These are phyloP conservation scores for Pharmacophagus antenor DNA, from an alignment of 2,888 invertebrate species.

Conservation along the genomic window DNA sequence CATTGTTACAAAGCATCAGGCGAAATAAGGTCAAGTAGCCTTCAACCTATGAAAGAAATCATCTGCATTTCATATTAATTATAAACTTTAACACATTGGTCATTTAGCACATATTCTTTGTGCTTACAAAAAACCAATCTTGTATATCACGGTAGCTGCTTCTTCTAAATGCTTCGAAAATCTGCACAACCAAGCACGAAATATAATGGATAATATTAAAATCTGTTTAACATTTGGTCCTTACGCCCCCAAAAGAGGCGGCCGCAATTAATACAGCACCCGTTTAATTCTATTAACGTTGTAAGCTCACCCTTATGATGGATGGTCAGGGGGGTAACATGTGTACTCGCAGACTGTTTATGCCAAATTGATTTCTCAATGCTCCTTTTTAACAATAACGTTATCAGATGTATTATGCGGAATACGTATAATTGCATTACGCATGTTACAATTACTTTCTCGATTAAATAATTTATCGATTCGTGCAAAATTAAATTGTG, in stretches of 20 bases:
- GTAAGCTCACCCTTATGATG: constrained; percentile 58
- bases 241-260: constrained; percentile 37
- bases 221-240: constrained; percentile 75
- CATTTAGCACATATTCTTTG: no score
- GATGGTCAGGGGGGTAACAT: constrained; percentile 68
- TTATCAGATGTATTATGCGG: constrained; percentile 24
- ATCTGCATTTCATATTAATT: no score
- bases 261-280: constrained; percentile 64
- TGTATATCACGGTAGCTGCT: neutral
- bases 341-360: constrained; percentile 63
- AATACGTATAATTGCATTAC: constrained; percentile 35
- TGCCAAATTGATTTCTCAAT: constrained; percentile 59
- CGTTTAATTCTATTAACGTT: constrained; percentile 64
- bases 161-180: neutral
- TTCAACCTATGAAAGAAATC: no score
- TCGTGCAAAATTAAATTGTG: no score
- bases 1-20: no score
- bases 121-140: neutral
- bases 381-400: constrained; percentile 30
- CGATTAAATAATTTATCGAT: no score
- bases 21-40: no score
- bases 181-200: constrained; percentile 36
- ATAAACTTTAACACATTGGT: no score
- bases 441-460: constrained; percentile 33
- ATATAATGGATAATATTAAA: constrained; percentile 61